Percentiles rank a stretch among this genome's conserved stretches.
phyloP scores from a whole-genome alignment of 2,797 vertebrate species.

The Cossypha caffra region DNA sequence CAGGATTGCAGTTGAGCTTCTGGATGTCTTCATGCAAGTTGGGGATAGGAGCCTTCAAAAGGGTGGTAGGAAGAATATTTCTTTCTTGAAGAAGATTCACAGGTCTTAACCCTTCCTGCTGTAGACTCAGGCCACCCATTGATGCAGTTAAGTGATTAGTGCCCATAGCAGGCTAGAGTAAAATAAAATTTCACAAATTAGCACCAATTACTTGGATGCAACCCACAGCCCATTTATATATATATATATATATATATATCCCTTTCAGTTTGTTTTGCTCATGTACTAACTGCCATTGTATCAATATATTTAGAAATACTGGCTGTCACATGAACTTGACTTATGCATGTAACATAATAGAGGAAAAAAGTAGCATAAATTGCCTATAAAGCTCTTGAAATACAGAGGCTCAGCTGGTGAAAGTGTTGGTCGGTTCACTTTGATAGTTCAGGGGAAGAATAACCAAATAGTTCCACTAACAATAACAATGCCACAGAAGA shows the following conservation, averaged over 20 bases:
- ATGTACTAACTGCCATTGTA: neutral
- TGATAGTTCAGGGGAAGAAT: neutral
- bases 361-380: neutral
- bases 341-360: neutral
- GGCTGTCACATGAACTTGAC: neutral
- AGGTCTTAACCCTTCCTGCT: slow-evolving; percentile 88
- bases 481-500: neutral
- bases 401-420: neutral
- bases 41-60: slow-evolving; percentile 85
- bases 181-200: neutral
- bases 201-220: neutral
- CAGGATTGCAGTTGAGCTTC: slow-evolving; percentile 93
- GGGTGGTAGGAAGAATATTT: slow-evolving; percentile 85
- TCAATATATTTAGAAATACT: neutral
- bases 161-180: slow-evolving; percentile 77
- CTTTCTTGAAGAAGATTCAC: slow-evolving; percentile 96
- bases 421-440: neutral
- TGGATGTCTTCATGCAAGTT: slow-evolving; percentile 93
- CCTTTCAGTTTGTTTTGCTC: neutral
- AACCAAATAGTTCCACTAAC: neutral
- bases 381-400: neutral
- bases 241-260: neutral
- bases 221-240: neutral
- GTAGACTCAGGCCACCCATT: slow-evolving; percentile 86
- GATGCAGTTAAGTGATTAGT: slow-evolving; percentile 85